Base-by-base conservation (phyloP, 2,888 invertebrate genomes). In the Melipona bicolor region DNA sequence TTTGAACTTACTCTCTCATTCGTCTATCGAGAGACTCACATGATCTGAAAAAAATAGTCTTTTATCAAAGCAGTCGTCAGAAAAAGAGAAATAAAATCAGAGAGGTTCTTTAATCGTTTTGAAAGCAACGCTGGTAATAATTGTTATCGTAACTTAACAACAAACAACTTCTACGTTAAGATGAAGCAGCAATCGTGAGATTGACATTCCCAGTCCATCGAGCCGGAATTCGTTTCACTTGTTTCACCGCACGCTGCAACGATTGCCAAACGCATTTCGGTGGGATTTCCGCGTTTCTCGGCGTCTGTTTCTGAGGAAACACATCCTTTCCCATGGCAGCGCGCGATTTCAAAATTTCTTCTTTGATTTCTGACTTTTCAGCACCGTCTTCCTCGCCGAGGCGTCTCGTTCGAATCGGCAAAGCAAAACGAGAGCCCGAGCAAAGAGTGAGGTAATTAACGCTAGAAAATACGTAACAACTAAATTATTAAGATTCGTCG, bases 251-350 rank as follows among this genome's bases (percentile, higher is more conserved):
- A 52, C 64, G 64, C 24, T 19, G 50, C 3, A 52, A n/a, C 73
- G 32, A 74, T 36, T 64, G 24, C 64, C 36, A 74, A 64, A 72
- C 71, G n/a, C 64, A 11, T 73, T n/a, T 17, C 32, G 36, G 36
- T 32, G 27, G n/a, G 13, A 27, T 74, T 64, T 52, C 64, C 36
- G 32, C n/a, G 50, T 52, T 74, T 52, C 52, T 52, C 19, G 13
- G 19, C 64, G 50, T 52, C 32, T n/a, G n/a, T n/a, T n/a, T n/a
- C n/a, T 62, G 27, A 73, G n/a, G 32, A 59, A 59, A 21, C 21
- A 24, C 36, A 61, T 50, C 27, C 32, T 50, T 62, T 73, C 72
- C 72, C 61, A 50, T 61, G 56, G 36, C 4, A n/a, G 21, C 24
- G 4, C 11, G 2, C 5, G 50, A 59, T 50, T 52, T 65, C 4